These are phyloP conservation scores for Argyresthia albistria DNA, from an alignment of 2,888 invertebrate species.

Conservation along the genomic window DNA sequence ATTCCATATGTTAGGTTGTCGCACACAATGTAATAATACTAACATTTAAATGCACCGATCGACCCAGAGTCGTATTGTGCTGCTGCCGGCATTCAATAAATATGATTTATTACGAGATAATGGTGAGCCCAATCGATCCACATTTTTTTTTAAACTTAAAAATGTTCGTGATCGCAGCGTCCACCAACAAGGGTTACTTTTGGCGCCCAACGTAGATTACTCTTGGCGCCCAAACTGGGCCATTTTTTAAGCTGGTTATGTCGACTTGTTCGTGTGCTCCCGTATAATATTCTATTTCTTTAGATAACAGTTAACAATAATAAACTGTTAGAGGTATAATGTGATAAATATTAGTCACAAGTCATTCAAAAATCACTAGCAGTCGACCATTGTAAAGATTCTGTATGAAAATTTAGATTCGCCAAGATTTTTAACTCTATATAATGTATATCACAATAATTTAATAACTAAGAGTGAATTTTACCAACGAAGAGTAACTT, in stretches of 20 bases:
- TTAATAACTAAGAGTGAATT: constrained; percentile 29
- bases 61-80: no score
- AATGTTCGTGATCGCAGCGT: no score
- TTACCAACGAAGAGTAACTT: no score
- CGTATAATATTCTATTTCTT: constrained; percentile 21
- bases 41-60: no score
- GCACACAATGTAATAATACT: no score
- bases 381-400: constrained; percentile 53
- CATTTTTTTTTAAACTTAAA: no score
- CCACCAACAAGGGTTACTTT: no score
- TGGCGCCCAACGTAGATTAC: background rate
- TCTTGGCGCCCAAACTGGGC: constrained; percentile 4
- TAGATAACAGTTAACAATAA: constrained; percentile 59
- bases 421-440: constrained; percentile 20
- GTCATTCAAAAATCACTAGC: constrained; percentile 47
- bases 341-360: constrained; percentile 36
- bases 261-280: background rate
- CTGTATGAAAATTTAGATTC: constrained; percentile 43
- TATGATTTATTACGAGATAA: no score
- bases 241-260: no score
- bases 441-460: constrained; percentile 52
- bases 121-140: no score
- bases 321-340: constrained; percentile 55
- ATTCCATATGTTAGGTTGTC: no score
- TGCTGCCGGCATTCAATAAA: no score